phyloP scores from a whole-genome alignment of 2,113 vertebrate genomes.

The Struthidea cinerea region DNA sequence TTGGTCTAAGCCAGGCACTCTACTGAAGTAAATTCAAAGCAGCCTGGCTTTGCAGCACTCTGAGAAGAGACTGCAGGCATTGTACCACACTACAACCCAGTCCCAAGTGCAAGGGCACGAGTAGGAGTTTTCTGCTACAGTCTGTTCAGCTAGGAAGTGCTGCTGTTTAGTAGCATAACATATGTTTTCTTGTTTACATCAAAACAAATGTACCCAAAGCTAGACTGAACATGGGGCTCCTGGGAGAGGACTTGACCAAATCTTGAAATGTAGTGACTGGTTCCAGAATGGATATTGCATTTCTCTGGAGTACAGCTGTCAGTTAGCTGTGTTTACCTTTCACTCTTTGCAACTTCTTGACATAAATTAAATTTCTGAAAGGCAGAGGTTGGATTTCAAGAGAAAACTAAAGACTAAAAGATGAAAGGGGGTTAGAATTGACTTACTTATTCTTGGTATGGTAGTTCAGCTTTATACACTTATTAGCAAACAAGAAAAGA shows the following conservation, averaged over 20 bases:
- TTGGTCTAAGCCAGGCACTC: not conserved
- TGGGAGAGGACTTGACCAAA: not conserved
- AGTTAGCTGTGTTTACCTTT: not conserved
- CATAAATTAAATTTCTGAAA: not conserved
- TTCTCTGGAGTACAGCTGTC: slow-evolving; percentile 32
- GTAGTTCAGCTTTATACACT: not conserved
- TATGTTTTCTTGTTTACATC: slow-evolving; percentile 19
- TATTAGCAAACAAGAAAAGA: not conserved
- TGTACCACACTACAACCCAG: not conserved
- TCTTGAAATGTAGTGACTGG: not conserved
- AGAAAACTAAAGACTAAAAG: not conserved
- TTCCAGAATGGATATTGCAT: not conserved
- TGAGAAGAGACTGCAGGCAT: not conserved
- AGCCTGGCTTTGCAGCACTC: not conserved
- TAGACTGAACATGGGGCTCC: not conserved
- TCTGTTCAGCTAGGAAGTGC: not conserved
- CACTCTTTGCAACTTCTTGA: not conserved
- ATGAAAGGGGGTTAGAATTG: not conserved
- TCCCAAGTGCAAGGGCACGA: not conserved
- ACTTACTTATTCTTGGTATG: not conserved
- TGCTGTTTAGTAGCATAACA: not conserved
- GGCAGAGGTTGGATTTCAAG: not conserved
- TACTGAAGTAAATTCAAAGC: not conserved
- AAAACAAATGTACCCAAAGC: not conserved
- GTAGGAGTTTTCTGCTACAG: not conserved